Conservation (phyloP, 2,113 vertebrate species). For the Sminthopsis crassicaudata region DNA sequence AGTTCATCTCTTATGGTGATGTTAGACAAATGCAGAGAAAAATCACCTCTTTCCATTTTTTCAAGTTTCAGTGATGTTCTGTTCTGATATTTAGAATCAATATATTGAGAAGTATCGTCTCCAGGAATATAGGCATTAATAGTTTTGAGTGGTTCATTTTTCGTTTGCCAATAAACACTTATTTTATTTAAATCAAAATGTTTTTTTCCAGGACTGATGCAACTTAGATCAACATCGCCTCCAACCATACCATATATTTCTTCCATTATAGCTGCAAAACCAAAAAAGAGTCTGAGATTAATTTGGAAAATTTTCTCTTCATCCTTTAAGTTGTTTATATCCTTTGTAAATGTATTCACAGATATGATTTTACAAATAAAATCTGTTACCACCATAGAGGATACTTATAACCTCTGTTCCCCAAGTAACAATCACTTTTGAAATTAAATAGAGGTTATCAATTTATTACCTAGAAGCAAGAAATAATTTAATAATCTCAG, state of each 20-base stretch:
- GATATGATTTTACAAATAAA: neutral
- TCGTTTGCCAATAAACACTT: conserved; percentile 82
- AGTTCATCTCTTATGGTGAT: conserved; percentile 74
- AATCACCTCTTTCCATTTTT: conserved; percentile 67
- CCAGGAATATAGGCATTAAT: conserved; percentile 70
- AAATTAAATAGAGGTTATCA: neutral
- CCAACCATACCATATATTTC: conserved; percentile 73
- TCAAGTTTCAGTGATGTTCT: conserved; percentile 74
- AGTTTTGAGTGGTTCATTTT: neutral
- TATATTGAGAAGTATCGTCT: conserved; percentile 6
- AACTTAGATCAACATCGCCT: conserved; percentile 66
- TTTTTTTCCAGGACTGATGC: neutral
- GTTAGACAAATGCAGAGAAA: conserved; percentile 78
- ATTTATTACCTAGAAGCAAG: neutral
- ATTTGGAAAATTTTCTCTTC: fast-evolving
- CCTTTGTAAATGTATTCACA: neutral
- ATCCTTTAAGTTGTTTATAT: neutral
- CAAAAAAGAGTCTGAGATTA: neutral
- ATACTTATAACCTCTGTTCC: neutral
- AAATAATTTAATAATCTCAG: neutral
- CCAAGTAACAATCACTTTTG: neutral
- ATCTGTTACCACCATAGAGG: neutral
- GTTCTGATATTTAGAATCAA: conserved; percentile 66
- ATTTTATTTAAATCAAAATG: conserved; percentile 48
- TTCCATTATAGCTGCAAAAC: conserved; percentile 49